Conservation (phyloP, 2,888 invertebrate species). For the Schizotus pectinicornis region DNA sequence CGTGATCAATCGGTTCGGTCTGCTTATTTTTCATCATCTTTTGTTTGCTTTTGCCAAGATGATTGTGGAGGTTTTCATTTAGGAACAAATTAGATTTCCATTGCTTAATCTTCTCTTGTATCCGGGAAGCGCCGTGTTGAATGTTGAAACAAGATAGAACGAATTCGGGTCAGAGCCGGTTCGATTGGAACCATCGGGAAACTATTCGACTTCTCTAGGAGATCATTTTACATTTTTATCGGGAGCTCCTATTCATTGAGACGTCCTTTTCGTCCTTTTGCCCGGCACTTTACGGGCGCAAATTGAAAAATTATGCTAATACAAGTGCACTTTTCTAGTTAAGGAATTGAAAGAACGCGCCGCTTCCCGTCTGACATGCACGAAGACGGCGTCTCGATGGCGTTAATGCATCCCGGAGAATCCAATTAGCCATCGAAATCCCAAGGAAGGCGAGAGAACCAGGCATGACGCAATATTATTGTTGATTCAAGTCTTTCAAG, state of each 20-base stretch:
- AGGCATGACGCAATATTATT: too few species aligned
- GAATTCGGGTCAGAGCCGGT: not conserved
- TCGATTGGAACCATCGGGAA: not conserved
- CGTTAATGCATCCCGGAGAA: too few species aligned
- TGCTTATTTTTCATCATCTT: slow-evolving; percentile 8
- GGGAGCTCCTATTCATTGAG: not conserved
- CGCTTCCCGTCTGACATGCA: too few species aligned
- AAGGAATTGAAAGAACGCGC: not conserved
- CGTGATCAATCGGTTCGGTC: not conserved
- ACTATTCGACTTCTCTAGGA: not conserved
- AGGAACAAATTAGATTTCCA: slow-evolving; percentile 11
- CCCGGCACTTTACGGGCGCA: not conserved
- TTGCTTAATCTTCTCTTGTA: slow-evolving; percentile 8
- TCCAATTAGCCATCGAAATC: too few species aligned
- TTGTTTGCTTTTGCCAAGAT: slow-evolving; percentile 4
- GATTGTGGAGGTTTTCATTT: slow-evolving; percentile 8
- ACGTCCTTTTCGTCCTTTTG: not conserved
- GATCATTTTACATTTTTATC: not conserved
- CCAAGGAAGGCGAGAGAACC: too few species aligned
- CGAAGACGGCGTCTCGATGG: too few species aligned
- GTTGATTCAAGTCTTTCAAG: too few species aligned
- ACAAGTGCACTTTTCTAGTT: slow-evolving; percentile 7
- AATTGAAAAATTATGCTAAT: slow-evolving; percentile 12
- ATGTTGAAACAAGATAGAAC: slow-evolving; percentile 1
- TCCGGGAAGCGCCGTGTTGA: slow-evolving; percentile 1